These are phyloP conservation scores for Gymnodraco acuticeps DNA, from an alignment of 2,797 vertebrate genomes.

Conservation along the genomic window DNA sequence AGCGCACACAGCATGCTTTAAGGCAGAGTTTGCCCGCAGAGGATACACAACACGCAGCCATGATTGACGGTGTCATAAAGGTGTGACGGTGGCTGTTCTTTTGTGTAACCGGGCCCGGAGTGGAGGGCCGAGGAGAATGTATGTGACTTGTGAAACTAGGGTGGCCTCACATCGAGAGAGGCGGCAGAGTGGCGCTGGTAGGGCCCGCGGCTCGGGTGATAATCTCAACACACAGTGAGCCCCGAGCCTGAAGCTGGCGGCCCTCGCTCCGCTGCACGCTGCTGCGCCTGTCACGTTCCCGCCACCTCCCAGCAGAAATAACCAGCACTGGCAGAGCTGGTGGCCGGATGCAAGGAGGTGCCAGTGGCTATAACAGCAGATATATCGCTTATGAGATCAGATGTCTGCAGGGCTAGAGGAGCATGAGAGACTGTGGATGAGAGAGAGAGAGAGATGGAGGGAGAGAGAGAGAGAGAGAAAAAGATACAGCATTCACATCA, in stretches of 20 bases:
- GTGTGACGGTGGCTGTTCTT: constrained; percentile 69
- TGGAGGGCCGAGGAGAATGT: constrained; percentile 49
- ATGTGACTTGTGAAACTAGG: constrained; percentile 63
- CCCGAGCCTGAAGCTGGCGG: constrained; percentile 54
- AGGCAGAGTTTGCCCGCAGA: constrained; percentile 61
- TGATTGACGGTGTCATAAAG: constrained; percentile 78
- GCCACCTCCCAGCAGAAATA: constrained; percentile 82
- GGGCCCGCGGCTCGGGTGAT: constrained; percentile 61
- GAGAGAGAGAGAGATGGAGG: constrained; percentile 48
- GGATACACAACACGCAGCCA: constrained; percentile 51
- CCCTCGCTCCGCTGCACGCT: constrained; percentile 44
- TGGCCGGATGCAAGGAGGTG: constrained; percentile 82
- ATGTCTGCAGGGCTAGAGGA: constrained; percentile 80
- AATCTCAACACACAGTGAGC: constrained; percentile 61
- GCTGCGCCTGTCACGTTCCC: constrained; percentile 74
- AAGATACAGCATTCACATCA: constrained; percentile 75
- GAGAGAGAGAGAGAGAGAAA: constrained; percentile 33
- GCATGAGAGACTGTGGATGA: constrained; percentile 76
- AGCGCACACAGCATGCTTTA: constrained; percentile 44
- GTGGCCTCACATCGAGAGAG: constrained; percentile 61
- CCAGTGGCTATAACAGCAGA: constrained; percentile 83
- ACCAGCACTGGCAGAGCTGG: constrained; percentile 80
- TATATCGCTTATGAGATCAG: constrained; percentile 87
- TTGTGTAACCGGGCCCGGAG: constrained; percentile 60
- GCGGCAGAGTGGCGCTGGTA: constrained; percentile 43